Conservation (phyloP, 2,113 vertebrate genomes). For the Oreochromis niloticus region DNA sequence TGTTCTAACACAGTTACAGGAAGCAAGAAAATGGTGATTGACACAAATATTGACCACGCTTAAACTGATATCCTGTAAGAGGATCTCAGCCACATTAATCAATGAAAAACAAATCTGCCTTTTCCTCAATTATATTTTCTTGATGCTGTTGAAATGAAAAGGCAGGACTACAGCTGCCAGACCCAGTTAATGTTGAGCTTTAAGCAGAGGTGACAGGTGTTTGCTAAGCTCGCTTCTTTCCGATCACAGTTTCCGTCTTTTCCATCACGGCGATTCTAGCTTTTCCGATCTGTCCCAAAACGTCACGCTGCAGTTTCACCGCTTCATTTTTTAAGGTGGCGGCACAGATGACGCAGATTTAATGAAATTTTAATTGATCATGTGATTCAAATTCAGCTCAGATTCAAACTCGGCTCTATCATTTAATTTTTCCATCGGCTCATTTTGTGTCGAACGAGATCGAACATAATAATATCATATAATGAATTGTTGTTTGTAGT, state of each 20-base stretch:
- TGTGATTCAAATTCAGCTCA: neutral
- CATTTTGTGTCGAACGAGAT: neutral
- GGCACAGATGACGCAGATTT: neutral
- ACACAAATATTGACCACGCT: neutral
- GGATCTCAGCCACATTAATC: neutral
- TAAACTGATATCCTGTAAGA: neutral
- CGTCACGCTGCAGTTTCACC: neutral
- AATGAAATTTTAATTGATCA: neutral
- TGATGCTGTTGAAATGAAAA: neutral
- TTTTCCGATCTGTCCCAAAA: too few species aligned
- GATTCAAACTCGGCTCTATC: neutral
- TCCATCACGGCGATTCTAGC: neutral
- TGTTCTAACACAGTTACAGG: neutral
- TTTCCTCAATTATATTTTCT: neutral
- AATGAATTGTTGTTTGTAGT: neutral
- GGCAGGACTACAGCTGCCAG: neutral
- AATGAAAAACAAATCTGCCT: neutral
- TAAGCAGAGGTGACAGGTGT: neutral
- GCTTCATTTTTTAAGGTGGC: neutral
- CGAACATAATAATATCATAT: fast-evolving
- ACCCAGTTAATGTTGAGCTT: neutral
- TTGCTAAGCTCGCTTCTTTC: neutral
- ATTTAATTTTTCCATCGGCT: neutral
- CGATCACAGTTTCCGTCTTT: neutral
- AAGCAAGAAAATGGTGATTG: neutral